Conservation (phyloP, 2,888 invertebrate species). For the Mesoligia furuncula region DNA sequence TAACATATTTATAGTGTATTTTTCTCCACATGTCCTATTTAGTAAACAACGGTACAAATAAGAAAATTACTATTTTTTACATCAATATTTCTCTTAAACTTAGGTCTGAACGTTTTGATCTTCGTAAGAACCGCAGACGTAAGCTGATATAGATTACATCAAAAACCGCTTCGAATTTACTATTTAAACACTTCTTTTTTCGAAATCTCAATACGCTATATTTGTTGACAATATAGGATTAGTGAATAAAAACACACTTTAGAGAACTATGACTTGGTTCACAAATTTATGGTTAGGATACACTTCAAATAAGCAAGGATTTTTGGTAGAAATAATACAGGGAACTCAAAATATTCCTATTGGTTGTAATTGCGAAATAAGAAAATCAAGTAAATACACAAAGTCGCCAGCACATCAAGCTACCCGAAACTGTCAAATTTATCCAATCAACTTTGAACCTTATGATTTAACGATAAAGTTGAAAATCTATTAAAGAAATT, state of each 20-base stretch:
- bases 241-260: constrained; percentile 18
- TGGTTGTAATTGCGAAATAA: too few relatives aligned
- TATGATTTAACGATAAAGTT: too few relatives aligned
- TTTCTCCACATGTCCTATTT: background rate
- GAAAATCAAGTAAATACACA: background rate
- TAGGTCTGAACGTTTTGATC: background rate
- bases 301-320: constrained; percentile 34
- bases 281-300: constrained; percentile 7
- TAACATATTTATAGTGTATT: constrained; percentile 51
- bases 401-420: too few relatives aligned
- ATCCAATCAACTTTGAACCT: too few relatives aligned
- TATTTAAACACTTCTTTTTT: background rate
- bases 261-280: constrained; percentile 6
- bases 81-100: background rate
- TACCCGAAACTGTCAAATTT: too few relatives aligned
- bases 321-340: background rate
- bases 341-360: background rate
- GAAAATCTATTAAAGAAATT: too few relatives aligned
- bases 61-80: background rate
- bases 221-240: constrained; percentile 14
- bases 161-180: background rate
- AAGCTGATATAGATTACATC: too few relatives aligned
- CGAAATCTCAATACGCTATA: background rate
- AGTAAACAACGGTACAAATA: constrained; percentile 9
- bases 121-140: background rate